These are phyloP conservation scores for Desmodus rotundus DNA, from an alignment of 2,113 vertebrate species.

Conservation along the genomic window DNA sequence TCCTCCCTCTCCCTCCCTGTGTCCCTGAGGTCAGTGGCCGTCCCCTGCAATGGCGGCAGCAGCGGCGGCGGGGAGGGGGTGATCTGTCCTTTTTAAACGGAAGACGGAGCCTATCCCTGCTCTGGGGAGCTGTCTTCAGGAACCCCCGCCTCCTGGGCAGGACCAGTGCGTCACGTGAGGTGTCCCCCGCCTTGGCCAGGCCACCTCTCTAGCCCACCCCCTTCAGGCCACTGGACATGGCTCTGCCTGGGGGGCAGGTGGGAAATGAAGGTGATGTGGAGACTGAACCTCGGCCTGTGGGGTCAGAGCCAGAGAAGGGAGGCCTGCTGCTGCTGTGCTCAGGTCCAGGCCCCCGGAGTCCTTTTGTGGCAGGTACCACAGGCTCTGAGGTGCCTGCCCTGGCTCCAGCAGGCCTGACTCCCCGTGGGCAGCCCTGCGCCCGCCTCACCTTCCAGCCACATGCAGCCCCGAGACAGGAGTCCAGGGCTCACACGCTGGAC, in stretches of 20 bases:
- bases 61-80: not conserved
- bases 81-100: not conserved
- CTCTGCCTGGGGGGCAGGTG: not conserved
- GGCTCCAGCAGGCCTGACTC: not conserved
- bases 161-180: not conserved
- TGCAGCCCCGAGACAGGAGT: not conserved
- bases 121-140: not conserved
- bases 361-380: rapidly evolving
- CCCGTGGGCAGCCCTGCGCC: no score
- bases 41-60: not conserved
- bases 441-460: no score
- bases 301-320: not conserved
- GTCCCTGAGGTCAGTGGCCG: not conserved
- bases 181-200: not conserved
- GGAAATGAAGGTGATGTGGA: no score
- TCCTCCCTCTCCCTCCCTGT: no score
- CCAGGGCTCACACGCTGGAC: not conserved
- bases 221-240: not conserved
- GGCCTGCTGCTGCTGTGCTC: no score
- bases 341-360: no score
- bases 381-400: rapidly evolving
- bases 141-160: not conserved
- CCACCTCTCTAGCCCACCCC: not conserved
- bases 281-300: no score
- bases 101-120: not conserved